Evolutionary conservation across 2,113 vertebrate species (phyloP).

Genomic region (Scatophagus argus): DNA sequence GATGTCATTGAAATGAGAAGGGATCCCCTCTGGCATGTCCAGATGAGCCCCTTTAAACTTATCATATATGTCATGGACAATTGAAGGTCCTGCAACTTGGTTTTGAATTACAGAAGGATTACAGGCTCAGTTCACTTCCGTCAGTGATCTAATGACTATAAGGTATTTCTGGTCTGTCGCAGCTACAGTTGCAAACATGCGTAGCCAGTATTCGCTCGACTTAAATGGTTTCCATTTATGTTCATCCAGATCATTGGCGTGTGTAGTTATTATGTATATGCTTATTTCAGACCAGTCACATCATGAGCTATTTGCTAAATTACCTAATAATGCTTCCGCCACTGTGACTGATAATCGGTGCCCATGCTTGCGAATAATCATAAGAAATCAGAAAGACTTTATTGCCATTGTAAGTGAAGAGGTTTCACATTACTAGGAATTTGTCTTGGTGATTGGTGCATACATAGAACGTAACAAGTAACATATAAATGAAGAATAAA

Average conservation of each 20-base stretch:
- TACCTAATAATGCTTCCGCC: not conserved
- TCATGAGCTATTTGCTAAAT: not conserved
- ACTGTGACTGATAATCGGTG: not conserved
- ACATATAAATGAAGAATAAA: no score
- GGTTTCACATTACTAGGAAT: no score
- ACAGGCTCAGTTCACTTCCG: conserved; percentile 14
- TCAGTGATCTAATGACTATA: conserved; percentile 13
- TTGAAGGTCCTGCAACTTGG: conserved; percentile 28
- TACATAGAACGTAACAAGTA: no score
- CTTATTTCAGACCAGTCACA: not conserved
- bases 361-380: not conserved
- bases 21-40: conserved; percentile 7
- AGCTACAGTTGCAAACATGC: conserved; percentile 6
- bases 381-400: no score
- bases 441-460: no score
- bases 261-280: not conserved
- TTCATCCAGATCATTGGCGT: not conserved
- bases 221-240: not conserved
- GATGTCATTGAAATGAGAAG: conserved; percentile 25
- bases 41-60: conserved; percentile 25
- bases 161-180: conserved; percentile 18
- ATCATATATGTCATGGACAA: conserved; percentile 32
- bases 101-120: conserved; percentile 48
- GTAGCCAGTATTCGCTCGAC: not conserved
- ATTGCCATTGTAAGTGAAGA: no score